A percentile compares a stretch with the other conserved stretches of the same genome.
Evolutionary conservation across 2,888 invertebrate species (phyloP).

Genomic region (Tenthredo amoena): DNA sequence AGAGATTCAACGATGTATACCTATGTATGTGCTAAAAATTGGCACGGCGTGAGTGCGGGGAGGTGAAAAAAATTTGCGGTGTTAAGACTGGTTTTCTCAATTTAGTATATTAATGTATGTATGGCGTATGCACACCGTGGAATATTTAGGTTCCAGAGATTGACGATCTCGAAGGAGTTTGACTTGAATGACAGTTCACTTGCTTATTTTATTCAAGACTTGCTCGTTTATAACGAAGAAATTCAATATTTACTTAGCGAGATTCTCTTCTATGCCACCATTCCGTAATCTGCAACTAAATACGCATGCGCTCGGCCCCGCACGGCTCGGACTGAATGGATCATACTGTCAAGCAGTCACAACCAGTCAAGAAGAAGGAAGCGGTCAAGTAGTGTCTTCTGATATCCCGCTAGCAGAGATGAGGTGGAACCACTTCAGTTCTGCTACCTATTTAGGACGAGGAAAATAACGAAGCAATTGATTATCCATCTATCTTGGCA

Average conservation of each 20-base stretch:
- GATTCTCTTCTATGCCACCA: conserved; percentile 3
- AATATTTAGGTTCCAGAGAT: not conserved
- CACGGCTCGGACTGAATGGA: not conserved
- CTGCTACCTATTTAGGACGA: not conserved
- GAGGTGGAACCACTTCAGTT: not conserved
- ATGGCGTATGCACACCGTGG: not conserved
- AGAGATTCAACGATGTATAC: not conserved
- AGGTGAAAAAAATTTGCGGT: not conserved
- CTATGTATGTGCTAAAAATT: conserved; percentile 1
- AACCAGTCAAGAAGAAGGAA: not conserved
- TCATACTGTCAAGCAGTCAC: not conserved
- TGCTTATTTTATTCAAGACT: not conserved
- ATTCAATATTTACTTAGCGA: conserved; percentile 32
- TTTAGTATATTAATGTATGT: not conserved
- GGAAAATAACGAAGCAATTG: not conserved
- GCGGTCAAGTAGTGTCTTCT: not conserved
- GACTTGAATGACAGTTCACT: not conserved
- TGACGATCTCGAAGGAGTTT: not conserved
- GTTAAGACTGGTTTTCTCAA: not conserved
- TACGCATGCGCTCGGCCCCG: conserved; percentile 19
- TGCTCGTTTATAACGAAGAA: not conserved
- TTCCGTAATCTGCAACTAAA: not conserved
- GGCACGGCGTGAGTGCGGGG: not conserved
- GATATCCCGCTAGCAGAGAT: not conserved
- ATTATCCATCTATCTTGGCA: not conserved